These are phyloP conservation scores for Corydoras maculifer DNA, from an alignment of 2,113 vertebrate species.

Conservation along the genomic window DNA sequence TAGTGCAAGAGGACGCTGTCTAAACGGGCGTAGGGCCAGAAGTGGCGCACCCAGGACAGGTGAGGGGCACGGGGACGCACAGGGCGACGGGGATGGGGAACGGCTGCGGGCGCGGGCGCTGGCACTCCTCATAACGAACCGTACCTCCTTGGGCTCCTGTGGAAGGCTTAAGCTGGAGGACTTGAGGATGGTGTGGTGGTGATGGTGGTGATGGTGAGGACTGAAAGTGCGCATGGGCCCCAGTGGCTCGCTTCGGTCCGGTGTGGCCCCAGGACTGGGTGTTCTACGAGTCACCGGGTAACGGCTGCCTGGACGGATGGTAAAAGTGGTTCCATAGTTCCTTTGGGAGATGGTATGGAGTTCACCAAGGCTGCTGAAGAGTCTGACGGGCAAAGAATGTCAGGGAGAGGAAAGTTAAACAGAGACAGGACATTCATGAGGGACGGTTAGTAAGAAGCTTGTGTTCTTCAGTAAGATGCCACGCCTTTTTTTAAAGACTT, in stretches of 20 bases:
- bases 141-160: constrained; percentile 94
- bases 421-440: too few species aligned
- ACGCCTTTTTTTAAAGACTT: too few species aligned
- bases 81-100: constrained; percentile 84
- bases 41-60: constrained; percentile 75
- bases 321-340: constrained; percentile 85
- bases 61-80: constrained; percentile 76
- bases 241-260: constrained; percentile 74
- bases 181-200: constrained; percentile 85
- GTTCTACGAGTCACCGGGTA: constrained; percentile 89
- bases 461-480: too few species aligned
- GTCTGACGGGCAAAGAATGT: constrained; percentile 69
- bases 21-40: constrained; percentile 82
- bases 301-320: constrained; percentile 87
- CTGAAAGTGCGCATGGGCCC: constrained; percentile 46
- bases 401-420: constrained; percentile 12
- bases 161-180: constrained; percentile 96
- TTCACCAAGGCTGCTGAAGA: constrained; percentile 96
- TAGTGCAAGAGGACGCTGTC: constrained; percentile 88
- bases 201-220: constrained; percentile 49
- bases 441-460: too few species aligned
- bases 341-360: constrained; percentile 96
- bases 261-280: constrained; percentile 85
- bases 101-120: constrained; percentile 90
- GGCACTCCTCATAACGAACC: constrained; percentile 91